These are phyloP conservation scores for Cheilosia impressa DNA, from an alignment of 2,888 invertebrate species.

Conservation along the genomic window DNA sequence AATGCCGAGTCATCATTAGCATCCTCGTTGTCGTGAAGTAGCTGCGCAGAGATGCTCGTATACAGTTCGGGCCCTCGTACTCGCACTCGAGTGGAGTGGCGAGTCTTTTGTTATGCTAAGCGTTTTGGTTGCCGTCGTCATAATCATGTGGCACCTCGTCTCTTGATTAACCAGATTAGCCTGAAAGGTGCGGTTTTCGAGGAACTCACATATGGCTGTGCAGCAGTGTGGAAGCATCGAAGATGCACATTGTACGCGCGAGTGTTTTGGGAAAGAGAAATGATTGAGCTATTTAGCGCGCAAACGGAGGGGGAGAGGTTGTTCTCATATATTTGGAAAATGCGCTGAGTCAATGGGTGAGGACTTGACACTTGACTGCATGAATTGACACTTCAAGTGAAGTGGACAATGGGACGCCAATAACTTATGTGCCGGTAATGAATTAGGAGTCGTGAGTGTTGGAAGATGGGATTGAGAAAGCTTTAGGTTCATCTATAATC, in stretches of 20 bases:
- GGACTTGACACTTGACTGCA: slow-evolving; percentile 43
- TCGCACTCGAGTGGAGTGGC: slow-evolving; percentile 56
- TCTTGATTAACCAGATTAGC: slow-evolving; percentile 75
- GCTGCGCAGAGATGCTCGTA: slow-evolving; percentile 50
- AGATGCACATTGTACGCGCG: slow-evolving; percentile 17
- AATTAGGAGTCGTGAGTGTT: no score
- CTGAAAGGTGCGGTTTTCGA: slow-evolving; percentile 69
- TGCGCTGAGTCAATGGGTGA: slow-evolving; percentile 66
- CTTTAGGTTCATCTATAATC: no score
- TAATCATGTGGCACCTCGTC: slow-evolving; percentile 70
- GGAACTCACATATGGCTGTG: slow-evolving; percentile 37
- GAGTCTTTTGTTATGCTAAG: slow-evolving; percentile 75
- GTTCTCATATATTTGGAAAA: slow-evolving; percentile 28
- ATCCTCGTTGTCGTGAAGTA: slow-evolving; percentile 69
- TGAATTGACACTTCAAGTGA: slow-evolving; percentile 61
- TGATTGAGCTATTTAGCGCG: slow-evolving; percentile 67
- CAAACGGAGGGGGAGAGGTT: slow-evolving; percentile 3
- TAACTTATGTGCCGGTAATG: no score
- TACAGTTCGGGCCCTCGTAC: slow-evolving; percentile 6
- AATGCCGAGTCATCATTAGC: slow-evolving; percentile 74
- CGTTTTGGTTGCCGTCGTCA: slow-evolving; percentile 71
- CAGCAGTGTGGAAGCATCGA: no score
- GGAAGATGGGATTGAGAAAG: background rate
- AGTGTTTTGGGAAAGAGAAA: slow-evolving; percentile 16
- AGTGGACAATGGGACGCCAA: slow-evolving; percentile 32